Base-by-base conservation (phyloP, 2,113 vertebrate genomes). In the Drymodes brunneopygia region DNA sequence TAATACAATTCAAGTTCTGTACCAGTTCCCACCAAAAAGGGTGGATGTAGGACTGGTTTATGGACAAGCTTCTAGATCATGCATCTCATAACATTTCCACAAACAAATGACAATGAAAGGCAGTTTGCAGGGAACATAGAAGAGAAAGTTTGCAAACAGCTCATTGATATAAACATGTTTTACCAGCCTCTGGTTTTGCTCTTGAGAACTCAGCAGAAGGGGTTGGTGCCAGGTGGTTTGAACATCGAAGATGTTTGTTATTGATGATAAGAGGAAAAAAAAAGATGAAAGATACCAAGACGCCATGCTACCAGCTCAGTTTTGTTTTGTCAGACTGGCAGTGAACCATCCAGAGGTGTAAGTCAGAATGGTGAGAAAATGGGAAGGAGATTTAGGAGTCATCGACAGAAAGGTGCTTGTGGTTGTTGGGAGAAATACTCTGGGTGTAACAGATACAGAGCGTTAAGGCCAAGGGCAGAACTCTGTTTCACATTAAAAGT, bases 241-340 rank as follows among this genome's bases (percentile, higher is more conserved):
- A 85, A 79, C 56, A 35, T n/a, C 0, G 56, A 83, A 96, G 79
- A 56, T 90, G 80, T 75, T 92, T 74, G 80, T 91, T 93, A 83
- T 45, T 92, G 79, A 93, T 90, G 94, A 86, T 96, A 93, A 86
- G 79, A 22, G 24, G 33, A 25, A 81, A 86, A 85, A 84, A 66
- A 65, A 81, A 96, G 94, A 95, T 93, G 88, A 83, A 86, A 92
- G 94, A 95, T 94, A 95, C 35, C 67, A 31, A 81, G 94, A 71
- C 13, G 3, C 94, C 88, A 67, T 29, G 10, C 94, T 97, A 74
- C 75, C 88, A 86, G 75, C 88, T 95, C 82, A 66, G 64, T 90
- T 96, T 77, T 94, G 88, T 95, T 93, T 95, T 93, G 92, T 81
- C 88, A 93, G 72, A 62, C 80, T 81, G 80, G 67, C 12, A 9